Conservation (phyloP, 2,888 invertebrate species). For the Cepaea hortensis region DNA sequence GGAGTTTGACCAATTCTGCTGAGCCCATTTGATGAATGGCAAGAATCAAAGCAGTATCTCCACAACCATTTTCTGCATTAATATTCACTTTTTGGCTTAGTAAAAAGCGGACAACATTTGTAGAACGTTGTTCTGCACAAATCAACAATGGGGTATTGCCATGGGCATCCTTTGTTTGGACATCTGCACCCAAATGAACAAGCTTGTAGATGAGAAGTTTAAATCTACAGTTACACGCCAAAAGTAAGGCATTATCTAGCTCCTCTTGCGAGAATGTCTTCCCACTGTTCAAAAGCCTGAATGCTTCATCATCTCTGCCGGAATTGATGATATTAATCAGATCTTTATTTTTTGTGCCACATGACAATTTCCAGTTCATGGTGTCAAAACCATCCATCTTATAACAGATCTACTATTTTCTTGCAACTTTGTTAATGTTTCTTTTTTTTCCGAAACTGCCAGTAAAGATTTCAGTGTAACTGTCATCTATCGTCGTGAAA, state of each 20-base stretch:
- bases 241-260: slow-evolving; percentile 2
- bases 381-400: no score
- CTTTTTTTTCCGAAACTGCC: no score
- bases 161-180: background rate
- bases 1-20: background rate
- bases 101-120: background rate
- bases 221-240: background rate
- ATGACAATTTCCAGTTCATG: no score
- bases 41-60: slow-evolving; percentile 12
- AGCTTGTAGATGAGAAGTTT: slow-evolving; percentile 1
- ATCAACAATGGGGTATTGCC: slow-evolving; percentile 12
- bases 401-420: no score
- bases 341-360: no score
- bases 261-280: background rate
- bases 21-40: background rate
- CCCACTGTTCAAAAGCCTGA: background rate
- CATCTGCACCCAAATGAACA: background rate
- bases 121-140: background rate
- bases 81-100: background rate
- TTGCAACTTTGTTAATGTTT: no score
- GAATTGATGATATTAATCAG: no score
- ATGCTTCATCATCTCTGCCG: background rate
- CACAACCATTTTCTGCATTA: background rate
- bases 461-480: no score
- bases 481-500: no score